Evolutionary conservation across 2,797 vertebrate genomes (phyloP), one percentile per base, ranked within the genome.

Genomic region (Neosilurus hyrtlii): DNA sequence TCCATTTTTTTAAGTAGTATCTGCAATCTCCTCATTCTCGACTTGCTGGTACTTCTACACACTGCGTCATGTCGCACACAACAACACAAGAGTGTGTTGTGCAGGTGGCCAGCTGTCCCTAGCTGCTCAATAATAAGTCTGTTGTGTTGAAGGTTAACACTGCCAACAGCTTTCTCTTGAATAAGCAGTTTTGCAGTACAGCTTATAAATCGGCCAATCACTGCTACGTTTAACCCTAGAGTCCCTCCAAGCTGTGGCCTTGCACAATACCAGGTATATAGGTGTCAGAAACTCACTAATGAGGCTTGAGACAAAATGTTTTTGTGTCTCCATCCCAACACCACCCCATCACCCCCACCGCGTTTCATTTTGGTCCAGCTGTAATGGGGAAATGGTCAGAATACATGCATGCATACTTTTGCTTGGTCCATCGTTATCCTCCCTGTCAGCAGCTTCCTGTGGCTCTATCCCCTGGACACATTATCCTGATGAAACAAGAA

Each of bases 1-100:
- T 56, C 1, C 9, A 74, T 35, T 73, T 20, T n/a, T 93, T 94
- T 93, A 92, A 94, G 93, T 93, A 51, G 35, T 5, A 7, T 82
- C 26, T 62, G 61, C 10, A 24, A 43, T 54, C 30, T 78, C 10
- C 22, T 76, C 66, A 67, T 62, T 70, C 35, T 61, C 51, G 80
- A 79, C 66, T 67, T 80, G 54, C 70, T 51, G 20, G 56, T 77
- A 52, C 77, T 59, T n/a, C 80, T 81, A 26, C 68, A 75, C 81
- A 75, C 81, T 80, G 61, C 79, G 70, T 85, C 70, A 82, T 68
- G 81, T 83, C 82, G 30, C 30, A 30, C 30, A 30, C 30, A 30
- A 30, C 30, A 85, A 82, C 66, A 83, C 65, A 79, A 85, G 68
- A 75, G 37, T 52, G 65, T 84, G 62, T 54, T 72, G 70, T 77